These are phyloP conservation scores for Hyppa rectilinea DNA, from an alignment of 2,888 invertebrate genomes.

Conservation along the genomic window DNA sequence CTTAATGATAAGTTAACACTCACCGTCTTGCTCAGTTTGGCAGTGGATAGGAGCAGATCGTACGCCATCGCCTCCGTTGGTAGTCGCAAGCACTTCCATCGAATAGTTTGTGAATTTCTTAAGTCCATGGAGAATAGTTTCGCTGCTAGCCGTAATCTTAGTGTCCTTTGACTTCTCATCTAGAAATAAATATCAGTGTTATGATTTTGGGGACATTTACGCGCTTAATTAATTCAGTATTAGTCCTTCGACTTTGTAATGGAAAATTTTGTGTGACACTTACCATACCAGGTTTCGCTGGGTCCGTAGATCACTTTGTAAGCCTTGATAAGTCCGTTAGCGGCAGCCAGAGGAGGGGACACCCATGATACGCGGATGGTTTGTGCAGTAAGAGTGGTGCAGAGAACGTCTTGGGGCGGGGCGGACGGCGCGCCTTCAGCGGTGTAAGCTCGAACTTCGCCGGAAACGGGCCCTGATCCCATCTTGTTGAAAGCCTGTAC, in stretches of 20 bases:
- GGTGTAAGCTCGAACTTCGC: constrained; percentile 97
- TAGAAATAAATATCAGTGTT: constrained; percentile 74
- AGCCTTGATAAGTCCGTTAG: constrained; percentile 98
- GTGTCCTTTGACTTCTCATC: constrained; percentile 97
- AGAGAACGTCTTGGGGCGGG: constrained; percentile 97
- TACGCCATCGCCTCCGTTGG: constrained; percentile 98
- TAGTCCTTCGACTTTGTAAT: background rate
- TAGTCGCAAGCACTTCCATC: constrained; percentile 98
- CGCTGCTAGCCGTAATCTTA: constrained; percentile 97
- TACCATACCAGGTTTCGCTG: constrained; percentile 97
- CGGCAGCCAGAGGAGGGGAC: constrained; percentile 97
- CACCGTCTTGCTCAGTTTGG: constrained; percentile 98
- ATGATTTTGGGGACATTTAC: background rate
- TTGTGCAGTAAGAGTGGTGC: constrained; percentile 98
- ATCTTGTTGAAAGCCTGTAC: constrained; percentile 98
- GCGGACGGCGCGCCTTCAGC: constrained; percentile 98
- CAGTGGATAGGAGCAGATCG: constrained; percentile 96
- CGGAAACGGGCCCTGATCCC: constrained; percentile 97
- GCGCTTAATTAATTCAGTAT: background rate
- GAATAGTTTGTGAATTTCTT: constrained; percentile 99
- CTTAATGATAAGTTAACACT: constrained; percentile 53
- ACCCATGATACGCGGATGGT: constrained; percentile 98
- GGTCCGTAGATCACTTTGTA: constrained; percentile 98
- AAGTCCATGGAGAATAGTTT: constrained; percentile 97
- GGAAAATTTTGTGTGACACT: constrained; percentile 79